Percentiles rank a stretch among this genome's conserved stretches.
These are phyloP conservation scores for Halictus rubicundus DNA, from an alignment of 1,140 invertebrate genomes.

Conservation along the genomic window DNA sequence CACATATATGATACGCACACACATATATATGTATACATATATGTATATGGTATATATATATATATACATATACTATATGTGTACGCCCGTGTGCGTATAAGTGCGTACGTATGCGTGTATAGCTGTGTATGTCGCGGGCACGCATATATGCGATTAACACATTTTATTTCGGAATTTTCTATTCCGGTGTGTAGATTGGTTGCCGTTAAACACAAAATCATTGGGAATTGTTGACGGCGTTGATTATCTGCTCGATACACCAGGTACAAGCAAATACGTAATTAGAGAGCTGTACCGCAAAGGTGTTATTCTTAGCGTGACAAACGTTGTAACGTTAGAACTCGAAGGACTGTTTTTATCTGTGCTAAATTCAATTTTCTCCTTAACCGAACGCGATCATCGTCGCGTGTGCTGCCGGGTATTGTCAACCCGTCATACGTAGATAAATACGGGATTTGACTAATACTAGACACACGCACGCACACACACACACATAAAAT, in stretches of 20 bases:
- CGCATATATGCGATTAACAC: slow-evolving; percentile 6
- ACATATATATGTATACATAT: background rate
- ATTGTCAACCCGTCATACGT: slow-evolving; percentile 26
- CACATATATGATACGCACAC: too few species aligned
- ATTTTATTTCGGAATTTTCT: slow-evolving; percentile 29
- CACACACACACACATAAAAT: too few species aligned
- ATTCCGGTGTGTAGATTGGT: background rate
- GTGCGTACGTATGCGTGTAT: too few species aligned
- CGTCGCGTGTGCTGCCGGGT: slow-evolving; percentile 9
- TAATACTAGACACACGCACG: background rate
- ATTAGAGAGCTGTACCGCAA: slow-evolving; percentile 9
- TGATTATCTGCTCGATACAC: background rate
- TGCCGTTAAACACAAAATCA: background rate
- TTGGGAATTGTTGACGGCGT: slow-evolving; percentile 7
- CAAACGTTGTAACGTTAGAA: slow-evolving; percentile 38
- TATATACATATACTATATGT: too few species aligned
- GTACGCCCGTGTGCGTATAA: too few species aligned
- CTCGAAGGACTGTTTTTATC: slow-evolving; percentile 15
- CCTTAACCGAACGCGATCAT: background rate
- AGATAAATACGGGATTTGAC: background rate
- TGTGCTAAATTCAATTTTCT: slow-evolving; percentile 34
- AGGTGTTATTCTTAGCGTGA: slow-evolving; percentile 44
- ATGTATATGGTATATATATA: background rate
- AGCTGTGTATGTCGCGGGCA: too few species aligned
- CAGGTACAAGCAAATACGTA: background rate